A percentile compares a stretch with the other conserved stretches of the same genome.
Evolutionary conservation across 1,140 invertebrate genomes (phyloP).

Genomic region (Heliothis virescens): DNA sequence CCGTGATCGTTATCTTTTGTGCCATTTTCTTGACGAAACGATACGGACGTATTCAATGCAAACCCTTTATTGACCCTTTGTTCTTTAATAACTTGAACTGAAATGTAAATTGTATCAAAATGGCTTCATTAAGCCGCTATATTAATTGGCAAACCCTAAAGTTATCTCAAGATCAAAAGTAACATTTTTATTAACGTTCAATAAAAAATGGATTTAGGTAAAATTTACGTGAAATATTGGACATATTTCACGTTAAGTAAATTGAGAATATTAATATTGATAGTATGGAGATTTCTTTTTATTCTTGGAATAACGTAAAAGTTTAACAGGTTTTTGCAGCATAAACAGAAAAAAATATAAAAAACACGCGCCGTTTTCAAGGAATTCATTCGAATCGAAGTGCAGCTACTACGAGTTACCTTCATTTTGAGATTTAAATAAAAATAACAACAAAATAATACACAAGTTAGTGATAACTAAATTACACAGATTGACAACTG

Average conservation of each 20-base stretch:
- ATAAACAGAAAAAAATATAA: no score
- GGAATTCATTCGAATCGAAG: no score
- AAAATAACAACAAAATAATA: no score
- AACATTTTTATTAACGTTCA: not conserved
- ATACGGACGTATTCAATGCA: conserved; percentile 30
- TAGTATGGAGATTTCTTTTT: no score
- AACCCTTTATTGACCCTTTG: conserved; percentile 9
- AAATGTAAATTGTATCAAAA: conserved; percentile 17
- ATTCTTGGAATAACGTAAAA: no score
- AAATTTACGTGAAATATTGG: not conserved
- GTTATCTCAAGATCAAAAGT: not conserved
- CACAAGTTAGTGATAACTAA: no score
- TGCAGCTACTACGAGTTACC: no score
- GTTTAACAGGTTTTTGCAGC: no score
- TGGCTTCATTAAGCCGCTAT: not conserved
- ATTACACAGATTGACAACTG: no score
- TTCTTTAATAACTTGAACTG: not conserved
- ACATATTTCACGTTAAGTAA: not conserved
- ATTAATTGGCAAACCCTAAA: conserved; percentile 5
- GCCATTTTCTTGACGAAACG: conserved; percentile 50
- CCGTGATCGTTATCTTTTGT: conserved; percentile 61
- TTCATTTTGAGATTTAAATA: no score
- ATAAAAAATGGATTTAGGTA: not conserved
- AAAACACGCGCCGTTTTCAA: no score
- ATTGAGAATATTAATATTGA: not conserved